phyloP scores from a whole-genome alignment of 1,140 invertebrate genomes.

The Ceratitis capitata region DNA sequence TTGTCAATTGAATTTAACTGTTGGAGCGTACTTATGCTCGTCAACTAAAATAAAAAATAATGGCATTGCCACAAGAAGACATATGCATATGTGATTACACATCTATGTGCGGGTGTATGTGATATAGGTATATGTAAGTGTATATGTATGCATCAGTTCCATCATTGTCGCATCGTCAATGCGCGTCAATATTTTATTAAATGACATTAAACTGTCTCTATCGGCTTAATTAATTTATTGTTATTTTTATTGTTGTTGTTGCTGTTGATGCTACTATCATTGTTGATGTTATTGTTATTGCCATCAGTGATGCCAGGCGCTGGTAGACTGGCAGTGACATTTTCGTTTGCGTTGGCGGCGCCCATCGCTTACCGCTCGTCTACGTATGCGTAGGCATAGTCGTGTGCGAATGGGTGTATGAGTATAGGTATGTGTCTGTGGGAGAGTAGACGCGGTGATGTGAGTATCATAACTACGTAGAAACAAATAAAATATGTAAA shows the following conservation, averaged over 20 bases:
- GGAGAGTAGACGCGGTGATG: background rate
- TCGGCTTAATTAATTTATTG: slow-evolving; percentile 66
- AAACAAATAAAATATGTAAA: slow-evolving; percentile 24
- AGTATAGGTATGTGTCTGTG: background rate
- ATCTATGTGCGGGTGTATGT: background rate
- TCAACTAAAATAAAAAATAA: slow-evolving; percentile 12
- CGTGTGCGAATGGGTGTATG: background rate
- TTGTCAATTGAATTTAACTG: slow-evolving; percentile 66
- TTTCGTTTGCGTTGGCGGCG: background rate
- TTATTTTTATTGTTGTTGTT: slow-evolving; percentile 52
- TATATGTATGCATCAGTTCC: slow-evolving; percentile 46
- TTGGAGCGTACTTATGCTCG: slow-evolving; percentile 49
- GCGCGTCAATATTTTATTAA: slow-evolving; percentile 66
- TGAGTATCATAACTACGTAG: background rate
- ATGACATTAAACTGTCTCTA: slow-evolving; percentile 66
- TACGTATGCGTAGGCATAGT: no score
- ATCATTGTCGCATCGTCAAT: slow-evolving; percentile 54
- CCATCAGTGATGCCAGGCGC: background rate
- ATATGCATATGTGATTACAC: background rate
- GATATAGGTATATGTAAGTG: background rate
- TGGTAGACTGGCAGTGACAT: background rate
- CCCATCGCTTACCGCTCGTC: background rate
- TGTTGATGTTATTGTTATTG: background rate
- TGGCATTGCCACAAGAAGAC: background rate
- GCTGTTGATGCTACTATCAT: slow-evolving; percentile 16